phyloP scores from a whole-genome alignment of 2,797 vertebrate genomes.

The Notamacropus eugenii region DNA sequence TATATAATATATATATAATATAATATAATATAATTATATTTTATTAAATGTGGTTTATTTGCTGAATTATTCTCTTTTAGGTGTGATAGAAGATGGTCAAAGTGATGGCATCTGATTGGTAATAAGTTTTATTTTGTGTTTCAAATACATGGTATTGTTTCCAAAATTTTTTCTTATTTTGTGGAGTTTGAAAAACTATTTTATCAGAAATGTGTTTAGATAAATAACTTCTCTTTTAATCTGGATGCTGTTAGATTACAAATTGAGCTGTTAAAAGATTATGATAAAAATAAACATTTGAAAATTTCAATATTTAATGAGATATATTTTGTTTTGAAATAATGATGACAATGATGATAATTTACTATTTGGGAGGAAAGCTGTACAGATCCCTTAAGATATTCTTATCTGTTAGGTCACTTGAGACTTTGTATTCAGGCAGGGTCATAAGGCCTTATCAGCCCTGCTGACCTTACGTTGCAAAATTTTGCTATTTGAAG shows the following conservation, averaged over 20 bases:
- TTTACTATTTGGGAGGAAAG: neutral
- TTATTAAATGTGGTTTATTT: neutral
- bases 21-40: neutral
- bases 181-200: neutral
- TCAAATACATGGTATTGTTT: neutral
- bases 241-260: neutral
- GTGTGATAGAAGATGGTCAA: neutral
- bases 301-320: neutral
- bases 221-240: neutral
- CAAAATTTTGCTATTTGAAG: neutral
- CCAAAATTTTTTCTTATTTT: neutral
- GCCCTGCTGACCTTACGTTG: neutral
- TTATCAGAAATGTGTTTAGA: neutral
- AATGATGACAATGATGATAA: neutral
- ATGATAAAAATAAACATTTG: neutral
- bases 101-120: neutral
- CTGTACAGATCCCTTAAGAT: neutral
- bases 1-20: no score
- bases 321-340: neutral
- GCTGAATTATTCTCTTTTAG: neutral
- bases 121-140: neutral
- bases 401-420: neutral
- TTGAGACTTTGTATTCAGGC: neutral
- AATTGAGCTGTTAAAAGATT: neutral
- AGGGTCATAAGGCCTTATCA: neutral